Percentiles rank a stretch among this genome's conserved stretches.
Conservation (phyloP, 2,888 invertebrate genomes). For the Papilio protenor region DNA sequence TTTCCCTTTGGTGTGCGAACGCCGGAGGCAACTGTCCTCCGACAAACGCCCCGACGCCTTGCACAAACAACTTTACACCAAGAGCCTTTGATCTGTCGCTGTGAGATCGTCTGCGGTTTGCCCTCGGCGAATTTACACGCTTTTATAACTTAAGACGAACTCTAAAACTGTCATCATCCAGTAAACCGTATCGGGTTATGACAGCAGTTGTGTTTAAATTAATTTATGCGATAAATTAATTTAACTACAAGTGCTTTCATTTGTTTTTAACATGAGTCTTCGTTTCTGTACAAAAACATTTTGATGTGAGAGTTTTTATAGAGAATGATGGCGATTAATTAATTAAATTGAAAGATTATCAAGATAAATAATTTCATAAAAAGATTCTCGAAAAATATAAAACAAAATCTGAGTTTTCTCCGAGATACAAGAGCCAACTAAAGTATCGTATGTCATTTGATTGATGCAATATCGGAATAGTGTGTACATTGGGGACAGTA, state of each 20-base stretch:
- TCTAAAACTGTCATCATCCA: slow-evolving; percentile 27
- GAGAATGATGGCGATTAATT: too few species aligned
- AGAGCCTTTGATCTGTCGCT: slow-evolving; percentile 61
- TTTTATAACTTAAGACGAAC: slow-evolving; percentile 27
- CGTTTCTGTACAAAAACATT: not conserved
- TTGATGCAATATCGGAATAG: slow-evolving; percentile 53
- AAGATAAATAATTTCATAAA: not conserved
- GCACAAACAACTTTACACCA: slow-evolving; percentile 59
- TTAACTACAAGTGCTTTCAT: not conserved
- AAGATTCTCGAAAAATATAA: not conserved
- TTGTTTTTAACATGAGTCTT: not conserved
- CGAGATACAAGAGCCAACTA: slow-evolving; percentile 44
- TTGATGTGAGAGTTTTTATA: too few species aligned
- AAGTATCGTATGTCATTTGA: slow-evolving; percentile 55
- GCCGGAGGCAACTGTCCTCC: slow-evolving; percentile 14
- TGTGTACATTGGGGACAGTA: slow-evolving; percentile 35
- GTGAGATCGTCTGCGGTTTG: slow-evolving; percentile 59
- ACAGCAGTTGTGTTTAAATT: slow-evolving; percentile 40
- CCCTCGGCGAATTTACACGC: slow-evolving; percentile 43
- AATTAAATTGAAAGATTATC: not conserved
- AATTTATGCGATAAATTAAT: not conserved
- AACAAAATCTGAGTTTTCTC: slow-evolving; percentile 13
- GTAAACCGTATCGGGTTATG: slow-evolving; percentile 13
- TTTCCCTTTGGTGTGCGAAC: slow-evolving; percentile 8
- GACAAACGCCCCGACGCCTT: slow-evolving; percentile 45